phyloP scores from a whole-genome alignment of 2,888 invertebrate species.

The Aspidiotus destructor region DNA sequence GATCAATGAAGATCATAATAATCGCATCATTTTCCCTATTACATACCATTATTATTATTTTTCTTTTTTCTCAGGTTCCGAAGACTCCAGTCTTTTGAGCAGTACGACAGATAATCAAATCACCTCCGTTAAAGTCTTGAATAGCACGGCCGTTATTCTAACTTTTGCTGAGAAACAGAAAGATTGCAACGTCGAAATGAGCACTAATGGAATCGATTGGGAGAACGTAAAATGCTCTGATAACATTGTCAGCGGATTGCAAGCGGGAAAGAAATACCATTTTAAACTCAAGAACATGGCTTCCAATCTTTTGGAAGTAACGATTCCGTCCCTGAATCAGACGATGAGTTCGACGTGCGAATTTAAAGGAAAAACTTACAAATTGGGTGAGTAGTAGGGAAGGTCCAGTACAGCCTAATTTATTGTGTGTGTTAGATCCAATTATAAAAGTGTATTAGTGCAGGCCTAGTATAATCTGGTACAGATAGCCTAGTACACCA shows the following conservation, averaged over 20 bases:
- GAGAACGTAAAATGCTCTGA: slow-evolving; percentile 38
- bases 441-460: too few relatives aligned
- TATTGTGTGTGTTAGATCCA: too few relatives aligned
- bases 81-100: slow-evolving; percentile 11
- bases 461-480: too few relatives aligned
- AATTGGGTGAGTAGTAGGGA: slow-evolving; percentile 38
- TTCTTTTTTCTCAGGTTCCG: slow-evolving; percentile 14
- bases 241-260: slow-evolving; percentile 38
- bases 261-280: slow-evolving; percentile 43
- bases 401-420: too few relatives aligned
- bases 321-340: slow-evolving; percentile 35
- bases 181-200: slow-evolving; percentile 43
- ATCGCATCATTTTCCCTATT: too few relatives aligned
- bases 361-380: slow-evolving; percentile 41
- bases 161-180: slow-evolving; percentile 42
- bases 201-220: slow-evolving; percentile 43
- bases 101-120: slow-evolving; percentile 34
- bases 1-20: too few relatives aligned
- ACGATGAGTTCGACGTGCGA: slow-evolving; percentile 38
- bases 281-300: slow-evolving; percentile 42
- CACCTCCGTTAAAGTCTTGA: slow-evolving; percentile 41
- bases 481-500: too few relatives aligned
- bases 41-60: too few relatives aligned
- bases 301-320: slow-evolving; percentile 37
- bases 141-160: slow-evolving; percentile 43